Percentiles rank a stretch among this genome's conserved stretches.
Evolutionary conservation across 2,113 vertebrate genomes (phyloP).

Genomic region (Maccullochella peelii): DNA sequence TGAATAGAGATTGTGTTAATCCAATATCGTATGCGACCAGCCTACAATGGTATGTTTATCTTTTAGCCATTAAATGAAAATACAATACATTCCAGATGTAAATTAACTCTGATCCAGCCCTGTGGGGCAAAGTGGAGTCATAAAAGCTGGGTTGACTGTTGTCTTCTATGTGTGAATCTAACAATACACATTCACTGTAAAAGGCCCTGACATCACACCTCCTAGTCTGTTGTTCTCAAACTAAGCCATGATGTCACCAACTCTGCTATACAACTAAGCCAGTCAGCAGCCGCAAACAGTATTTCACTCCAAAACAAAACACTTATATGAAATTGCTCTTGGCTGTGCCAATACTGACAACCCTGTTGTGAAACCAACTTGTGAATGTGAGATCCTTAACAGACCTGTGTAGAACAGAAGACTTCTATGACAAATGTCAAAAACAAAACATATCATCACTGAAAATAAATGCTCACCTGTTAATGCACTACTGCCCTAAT

Average conservation of each 20-base stretch:
- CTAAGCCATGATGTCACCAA: slow-evolving; percentile 29
- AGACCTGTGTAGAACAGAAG: neutral
- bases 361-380: slow-evolving; percentile 14
- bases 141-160: slow-evolving; percentile 13
- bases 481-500: neutral
- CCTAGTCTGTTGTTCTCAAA: slow-evolving; percentile 15
- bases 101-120: neutral
- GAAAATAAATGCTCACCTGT: neutral
- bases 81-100: neutral
- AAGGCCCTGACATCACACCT: slow-evolving; percentile 2
- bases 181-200: neutral
- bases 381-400: neutral
- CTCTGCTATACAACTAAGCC: slow-evolving; percentile 26
- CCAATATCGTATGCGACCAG: neutral
- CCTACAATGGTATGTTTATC: neutral
- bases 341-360: neutral
- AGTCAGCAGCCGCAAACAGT: slow-evolving; percentile 13
- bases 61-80: neutral
- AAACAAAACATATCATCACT: neutral
- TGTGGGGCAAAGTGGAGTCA: neutral
- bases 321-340: slow-evolving; percentile 1
- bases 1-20: neutral
- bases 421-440: neutral
- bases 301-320: slow-evolving; percentile 19
- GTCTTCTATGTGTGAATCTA: neutral